Evolutionary conservation across 2,888 invertebrate genomes (phyloP).

Genomic region (Polydesmus complanatus): DNA sequence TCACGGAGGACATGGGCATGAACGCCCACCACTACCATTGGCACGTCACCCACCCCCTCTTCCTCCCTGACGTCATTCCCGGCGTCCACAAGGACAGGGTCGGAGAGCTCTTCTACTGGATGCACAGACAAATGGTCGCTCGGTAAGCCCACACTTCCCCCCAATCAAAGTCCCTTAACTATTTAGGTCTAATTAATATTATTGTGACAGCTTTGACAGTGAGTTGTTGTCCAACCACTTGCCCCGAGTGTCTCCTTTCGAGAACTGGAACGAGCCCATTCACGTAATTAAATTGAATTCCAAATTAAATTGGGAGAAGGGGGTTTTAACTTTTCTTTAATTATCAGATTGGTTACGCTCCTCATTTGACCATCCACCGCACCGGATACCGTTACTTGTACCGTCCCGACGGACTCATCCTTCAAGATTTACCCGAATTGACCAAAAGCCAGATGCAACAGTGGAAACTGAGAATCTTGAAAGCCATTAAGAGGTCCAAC

Average conservation of each 20-base stretch:
- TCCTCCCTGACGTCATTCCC: neutral
- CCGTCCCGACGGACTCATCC: neutral
- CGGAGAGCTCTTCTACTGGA: constrained; percentile 10
- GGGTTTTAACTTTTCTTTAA: neutral
- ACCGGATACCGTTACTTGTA: constrained; percentile 1
- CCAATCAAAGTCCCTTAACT: neutral
- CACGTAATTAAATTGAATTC: neutral
- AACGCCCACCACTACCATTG: constrained; percentile 14
- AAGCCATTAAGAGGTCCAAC: constrained; percentile 51
- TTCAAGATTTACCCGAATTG: constrained; percentile 5
- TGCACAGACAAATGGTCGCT: constrained; percentile 10
- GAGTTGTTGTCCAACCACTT: constrained; percentile 2
- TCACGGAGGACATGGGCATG: constrained; percentile 55
- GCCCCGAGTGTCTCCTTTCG: neutral
- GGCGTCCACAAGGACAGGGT: neutral
- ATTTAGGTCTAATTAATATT: neutral
- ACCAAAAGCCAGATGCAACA: constrained; percentile 40
- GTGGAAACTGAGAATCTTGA: constrained; percentile 58
- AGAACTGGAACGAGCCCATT: constrained; percentile 13
- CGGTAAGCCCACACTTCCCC: neutral
- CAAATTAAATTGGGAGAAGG: too few species aligned
- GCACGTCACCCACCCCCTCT: constrained; percentile 5
- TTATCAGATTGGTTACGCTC: constrained; percentile 10
- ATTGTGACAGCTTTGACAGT: constrained; percentile 5
- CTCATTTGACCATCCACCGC: constrained; percentile 2